These are phyloP conservation scores for Ataeniobius toweri DNA, from an alignment of 2,797 vertebrate species.

Conservation along the genomic window DNA sequence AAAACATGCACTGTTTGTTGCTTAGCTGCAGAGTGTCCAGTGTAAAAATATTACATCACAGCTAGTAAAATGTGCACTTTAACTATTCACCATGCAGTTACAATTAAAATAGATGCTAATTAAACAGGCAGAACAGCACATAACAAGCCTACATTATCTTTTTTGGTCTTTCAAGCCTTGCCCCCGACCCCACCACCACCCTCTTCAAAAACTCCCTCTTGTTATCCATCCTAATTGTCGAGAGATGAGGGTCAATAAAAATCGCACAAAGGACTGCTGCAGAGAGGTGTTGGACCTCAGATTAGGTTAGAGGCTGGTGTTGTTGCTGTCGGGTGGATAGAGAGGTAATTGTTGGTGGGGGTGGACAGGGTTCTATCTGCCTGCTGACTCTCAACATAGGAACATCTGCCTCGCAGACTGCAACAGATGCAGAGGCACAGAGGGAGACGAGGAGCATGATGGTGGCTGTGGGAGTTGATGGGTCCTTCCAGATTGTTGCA, in stretches of 20 bases:
- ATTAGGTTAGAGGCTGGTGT: conserved; percentile 20
- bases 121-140: neutral
- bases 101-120: conserved; percentile 32
- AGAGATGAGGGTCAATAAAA: conserved; percentile 62
- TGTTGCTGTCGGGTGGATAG: conserved; percentile 52
- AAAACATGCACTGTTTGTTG: conserved; percentile 42
- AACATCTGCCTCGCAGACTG: conserved; percentile 75
- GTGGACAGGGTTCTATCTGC: conserved; percentile 50
- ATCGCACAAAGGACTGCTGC: conserved; percentile 49
- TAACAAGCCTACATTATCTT: conserved; percentile 13
- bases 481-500: conserved; percentile 37
- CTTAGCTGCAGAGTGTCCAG: conserved; percentile 40
- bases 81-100: conserved; percentile 22
- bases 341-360: conserved; percentile 54
- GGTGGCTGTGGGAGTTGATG: conserved; percentile 37
- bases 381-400: conserved; percentile 70
- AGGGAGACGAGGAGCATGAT: conserved; percentile 33
- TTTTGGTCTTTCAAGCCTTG: conserved; percentile 18
- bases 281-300: conserved; percentile 33
- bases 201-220: conserved; percentile 29
- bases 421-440: conserved; percentile 75
- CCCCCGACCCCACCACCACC: conserved; percentile 29
- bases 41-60: conserved; percentile 18
- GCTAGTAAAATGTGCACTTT: conserved; percentile 35
- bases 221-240: conserved; percentile 64